A percentile compares a stretch with the other conserved stretches of the same genome.
These are phyloP conservation scores for Solea solea DNA, from an alignment of 2,113 vertebrate genomes.

Conservation along the genomic window DNA sequence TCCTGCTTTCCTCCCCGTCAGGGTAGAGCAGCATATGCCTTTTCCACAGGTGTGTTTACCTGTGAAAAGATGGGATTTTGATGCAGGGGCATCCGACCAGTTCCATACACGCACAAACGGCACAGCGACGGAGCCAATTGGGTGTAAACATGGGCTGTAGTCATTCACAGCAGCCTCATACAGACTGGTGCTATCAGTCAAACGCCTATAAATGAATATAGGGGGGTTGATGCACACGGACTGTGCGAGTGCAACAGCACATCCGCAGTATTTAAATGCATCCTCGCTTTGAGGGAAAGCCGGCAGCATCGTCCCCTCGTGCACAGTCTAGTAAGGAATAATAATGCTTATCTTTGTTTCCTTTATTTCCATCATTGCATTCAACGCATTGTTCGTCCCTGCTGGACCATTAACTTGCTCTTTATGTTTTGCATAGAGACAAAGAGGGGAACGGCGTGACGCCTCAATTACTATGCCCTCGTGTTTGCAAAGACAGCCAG, in stretches of 20 bases:
- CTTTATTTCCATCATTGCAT: conserved; percentile 52
- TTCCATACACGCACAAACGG: conserved; percentile 13
- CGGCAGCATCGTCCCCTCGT: conserved; percentile 21
- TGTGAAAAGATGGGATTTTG: conserved; percentile 13
- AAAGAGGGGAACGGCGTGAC: conserved; percentile 59
- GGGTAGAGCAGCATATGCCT: background rate
- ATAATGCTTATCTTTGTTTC: conserved; percentile 48
- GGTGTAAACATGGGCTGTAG: conserved; percentile 34
- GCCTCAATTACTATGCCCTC: conserved; percentile 69
- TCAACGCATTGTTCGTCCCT: conserved; percentile 62
- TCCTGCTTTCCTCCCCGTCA: background rate
- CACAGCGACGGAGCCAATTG: conserved; percentile 27
- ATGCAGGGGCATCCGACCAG: conserved; percentile 13
- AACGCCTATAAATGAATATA: conserved; percentile 10
- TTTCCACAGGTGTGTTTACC: conserved; percentile 1
- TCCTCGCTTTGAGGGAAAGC: conserved; percentile 32
- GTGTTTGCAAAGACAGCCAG: conserved; percentile 59
- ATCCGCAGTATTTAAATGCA: conserved; percentile 27
- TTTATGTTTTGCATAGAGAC: conserved; percentile 63
- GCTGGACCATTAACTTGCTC: conserved; percentile 63
- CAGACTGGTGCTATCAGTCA: conserved; percentile 31
- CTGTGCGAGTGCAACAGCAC: background rate
- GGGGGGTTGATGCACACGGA: background rate
- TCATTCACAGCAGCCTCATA: conserved; percentile 21
- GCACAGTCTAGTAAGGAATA: conserved; percentile 35